Conservation (phyloP, 2,888 invertebrate species). For the Imbricaverruca yamaguchii region DNA sequence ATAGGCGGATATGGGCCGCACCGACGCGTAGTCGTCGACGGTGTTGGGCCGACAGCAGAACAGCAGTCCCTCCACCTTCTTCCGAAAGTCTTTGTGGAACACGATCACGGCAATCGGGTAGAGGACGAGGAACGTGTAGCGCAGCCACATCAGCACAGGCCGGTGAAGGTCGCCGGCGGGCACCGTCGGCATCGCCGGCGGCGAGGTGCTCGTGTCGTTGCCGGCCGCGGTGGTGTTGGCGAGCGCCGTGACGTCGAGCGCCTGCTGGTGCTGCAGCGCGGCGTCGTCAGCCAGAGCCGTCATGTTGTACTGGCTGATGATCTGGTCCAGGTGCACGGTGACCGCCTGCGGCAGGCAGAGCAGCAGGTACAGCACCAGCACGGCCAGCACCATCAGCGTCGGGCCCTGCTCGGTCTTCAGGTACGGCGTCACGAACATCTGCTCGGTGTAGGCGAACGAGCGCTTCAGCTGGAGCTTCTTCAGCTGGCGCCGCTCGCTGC, state of each 20-base stretch:
- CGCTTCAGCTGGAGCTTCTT: slow-evolving; percentile 32
- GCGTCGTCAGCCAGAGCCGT: slow-evolving; percentile 25
- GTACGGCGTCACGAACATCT: slow-evolving; percentile 17
- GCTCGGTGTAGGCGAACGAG: slow-evolving; percentile 27
- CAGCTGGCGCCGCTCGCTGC: slow-evolving; percentile 31
- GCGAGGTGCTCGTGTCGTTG: slow-evolving; percentile 17
- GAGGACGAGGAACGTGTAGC: slow-evolving; percentile 34
- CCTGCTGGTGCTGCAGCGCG: slow-evolving; percentile 25
- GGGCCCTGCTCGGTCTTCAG: slow-evolving; percentile 26
- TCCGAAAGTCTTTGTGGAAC: slow-evolving; percentile 35
- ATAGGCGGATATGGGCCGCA: slow-evolving; percentile 28
- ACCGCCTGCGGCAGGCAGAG: slow-evolving; percentile 27
- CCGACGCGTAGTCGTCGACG: slow-evolving; percentile 33
- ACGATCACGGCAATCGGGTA: slow-evolving; percentile 35
- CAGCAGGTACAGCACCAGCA: slow-evolving; percentile 26
- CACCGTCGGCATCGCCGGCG: slow-evolving; percentile 26
- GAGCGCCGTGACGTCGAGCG: slow-evolving; percentile 17
- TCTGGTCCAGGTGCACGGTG: slow-evolving; percentile 24
- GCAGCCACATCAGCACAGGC: slow-evolving; percentile 36
- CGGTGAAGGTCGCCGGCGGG: slow-evolving; percentile 33
- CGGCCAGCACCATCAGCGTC: slow-evolving; percentile 24
- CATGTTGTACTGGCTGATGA: slow-evolving; percentile 15
- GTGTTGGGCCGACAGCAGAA: slow-evolving; percentile 35
- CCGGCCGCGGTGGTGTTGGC: slow-evolving; percentile 15
- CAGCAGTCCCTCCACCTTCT: slow-evolving; percentile 34